Evolutionary conservation across 2,888 invertebrate species (phyloP).

Genomic region (Muschampia plurimacula): DNA sequence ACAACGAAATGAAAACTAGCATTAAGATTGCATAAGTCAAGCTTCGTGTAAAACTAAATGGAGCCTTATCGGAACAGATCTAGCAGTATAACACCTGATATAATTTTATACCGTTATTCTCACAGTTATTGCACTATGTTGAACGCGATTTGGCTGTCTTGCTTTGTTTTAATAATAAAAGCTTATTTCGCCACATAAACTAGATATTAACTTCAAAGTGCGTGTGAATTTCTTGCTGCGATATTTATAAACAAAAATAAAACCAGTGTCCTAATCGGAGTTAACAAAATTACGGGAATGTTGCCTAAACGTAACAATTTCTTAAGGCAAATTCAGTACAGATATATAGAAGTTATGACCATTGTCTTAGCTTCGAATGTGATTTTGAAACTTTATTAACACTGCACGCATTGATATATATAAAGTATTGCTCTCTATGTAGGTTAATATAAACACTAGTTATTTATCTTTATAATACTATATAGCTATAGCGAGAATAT

Average conservation of each 20-base stretch:
- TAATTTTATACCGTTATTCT: conserved; percentile 37
- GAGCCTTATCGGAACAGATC: conserved; percentile 23
- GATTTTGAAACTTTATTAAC: conserved; percentile 24
- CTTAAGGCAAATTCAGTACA: conserved; percentile 14
- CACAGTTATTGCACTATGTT: conserved; percentile 43
- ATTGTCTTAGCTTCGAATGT: conserved; percentile 9
- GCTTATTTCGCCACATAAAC: conserved; percentile 41
- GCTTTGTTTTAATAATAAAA: conserved; percentile 38
- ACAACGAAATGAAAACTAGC: neutral
- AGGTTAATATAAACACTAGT: conserved; percentile 30
- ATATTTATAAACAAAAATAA: conserved; percentile 33
- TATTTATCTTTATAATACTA: conserved; percentile 20
- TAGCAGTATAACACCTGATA: conserved; percentile 21
- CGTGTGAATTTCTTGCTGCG: conserved; percentile 42
- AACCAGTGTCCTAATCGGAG: conserved; percentile 40
- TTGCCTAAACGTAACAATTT: conserved; percentile 23
- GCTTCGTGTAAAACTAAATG: conserved; percentile 13
- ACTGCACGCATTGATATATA: conserved; percentile 10
- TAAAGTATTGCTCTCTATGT: conserved; percentile 20
- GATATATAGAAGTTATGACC: conserved; percentile 17
- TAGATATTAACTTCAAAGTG: conserved; percentile 41
- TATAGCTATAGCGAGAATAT: neutral
- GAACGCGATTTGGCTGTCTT: conserved; percentile 40
- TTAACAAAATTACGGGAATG: conserved; percentile 34
- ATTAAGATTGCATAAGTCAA: conserved; percentile 12